Base-by-base conservation (phyloP, 2,797 vertebrate genomes). In the Gephyroberyx darwinii region DNA sequence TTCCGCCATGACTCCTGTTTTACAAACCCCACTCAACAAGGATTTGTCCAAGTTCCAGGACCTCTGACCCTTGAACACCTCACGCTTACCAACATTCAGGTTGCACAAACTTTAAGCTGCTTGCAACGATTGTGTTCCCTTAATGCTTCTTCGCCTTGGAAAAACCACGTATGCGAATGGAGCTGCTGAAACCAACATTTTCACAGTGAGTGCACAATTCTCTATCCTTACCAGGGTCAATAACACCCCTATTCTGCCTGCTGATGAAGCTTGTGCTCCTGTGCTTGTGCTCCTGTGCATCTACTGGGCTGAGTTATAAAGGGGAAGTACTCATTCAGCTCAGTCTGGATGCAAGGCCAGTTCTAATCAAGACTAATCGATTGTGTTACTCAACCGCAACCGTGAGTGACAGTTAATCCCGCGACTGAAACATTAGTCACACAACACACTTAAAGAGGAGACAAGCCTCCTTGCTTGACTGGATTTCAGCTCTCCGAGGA, bases 401-500 rank as follows among this genome's bases (percentile, higher is more conserved):
- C 19, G 26, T 1, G 17, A 71, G 45, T 56, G 71, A 66, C 79
- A 69, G 50, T 70, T 43, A 65, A 51, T 75, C 60, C 63, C 14
- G 5, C 62, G 4, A 8, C 43, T 75, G 80, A 80, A 84, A 80
- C 80, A 50, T 65, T 65, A 84, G 14, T 59, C 73, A 26, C 66
- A 55, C 20, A 65, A 39, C 67, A 65, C 26, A 63, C 7, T 19
- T 35, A 19, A 19, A 52, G 57, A 58, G 0, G 61, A 75, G 73
- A 62, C 2, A 7, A n/a, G 43, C 22, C 31, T 17, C 66, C 57
- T 54, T 22, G 65, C 74, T 61, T 65, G 80, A 85, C 76, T 84
- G 74, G 61, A 65, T 82, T 88, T 82, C 82, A 88, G 50, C 45
- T 70, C 66, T 55, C n/a, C 1, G 43, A 20, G 63, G 71, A 76